Evolutionary conservation across 2,113 vertebrate species (phyloP).

Genomic region (Mesoclemmys tuberculata): DNA sequence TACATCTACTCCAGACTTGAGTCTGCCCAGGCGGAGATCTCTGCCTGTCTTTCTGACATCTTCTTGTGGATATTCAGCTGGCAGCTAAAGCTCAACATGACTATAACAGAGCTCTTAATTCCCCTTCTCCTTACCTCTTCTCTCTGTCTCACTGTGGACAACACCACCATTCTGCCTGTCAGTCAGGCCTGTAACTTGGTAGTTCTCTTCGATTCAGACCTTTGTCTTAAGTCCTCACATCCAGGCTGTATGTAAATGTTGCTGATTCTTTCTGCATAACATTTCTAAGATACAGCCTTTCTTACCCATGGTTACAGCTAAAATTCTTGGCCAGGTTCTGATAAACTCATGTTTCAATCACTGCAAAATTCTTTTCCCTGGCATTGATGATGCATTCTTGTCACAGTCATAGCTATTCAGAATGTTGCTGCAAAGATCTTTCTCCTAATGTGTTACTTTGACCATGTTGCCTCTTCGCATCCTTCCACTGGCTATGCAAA

Average conservation of each 20-base stretch:
- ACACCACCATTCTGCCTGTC: not conserved
- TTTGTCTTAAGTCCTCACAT: not conserved
- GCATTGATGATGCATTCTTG: not conserved
- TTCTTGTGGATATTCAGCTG: not conserved
- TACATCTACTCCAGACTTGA: not conserved
- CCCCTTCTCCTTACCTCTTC: not conserved
- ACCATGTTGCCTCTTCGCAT: not conserved
- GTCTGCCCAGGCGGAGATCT: not conserved
- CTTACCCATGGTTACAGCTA: not conserved
- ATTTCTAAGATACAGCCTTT: not conserved
- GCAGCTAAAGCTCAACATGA: not conserved
- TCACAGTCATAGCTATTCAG: not conserved
- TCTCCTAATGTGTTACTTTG: not conserved
- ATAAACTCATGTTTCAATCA: not conserved
- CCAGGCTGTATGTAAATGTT: not conserved
- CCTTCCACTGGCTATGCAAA: not conserved
- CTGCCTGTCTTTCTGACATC: not conserved
- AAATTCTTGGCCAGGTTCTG: not conserved
- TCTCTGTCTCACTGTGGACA: not conserved
- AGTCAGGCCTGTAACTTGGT: not conserved
- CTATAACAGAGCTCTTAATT: not conserved
- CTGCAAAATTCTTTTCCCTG: not conserved
- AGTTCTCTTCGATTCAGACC: not conserved
- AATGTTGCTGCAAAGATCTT: not conserved
- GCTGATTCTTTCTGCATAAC: not conserved